These are phyloP conservation scores for Anhinga rufa DNA, from an alignment of 2,113 vertebrate genomes.

Conservation along the genomic window DNA sequence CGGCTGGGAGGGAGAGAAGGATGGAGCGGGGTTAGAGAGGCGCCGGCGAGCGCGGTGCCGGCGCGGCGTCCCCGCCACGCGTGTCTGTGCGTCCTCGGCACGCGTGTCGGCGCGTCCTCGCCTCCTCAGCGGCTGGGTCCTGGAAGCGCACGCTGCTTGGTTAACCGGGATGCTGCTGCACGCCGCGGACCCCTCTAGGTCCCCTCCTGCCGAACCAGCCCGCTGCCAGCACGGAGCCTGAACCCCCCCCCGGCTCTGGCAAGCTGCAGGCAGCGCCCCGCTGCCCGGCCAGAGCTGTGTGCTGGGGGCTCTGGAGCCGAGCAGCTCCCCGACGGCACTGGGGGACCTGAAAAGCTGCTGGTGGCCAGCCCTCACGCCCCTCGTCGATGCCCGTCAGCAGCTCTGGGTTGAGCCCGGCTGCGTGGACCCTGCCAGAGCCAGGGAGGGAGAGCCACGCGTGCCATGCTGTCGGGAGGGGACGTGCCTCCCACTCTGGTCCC, in stretches of 20 bases:
- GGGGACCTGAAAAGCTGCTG: background rate
- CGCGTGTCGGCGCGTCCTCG: background rate
- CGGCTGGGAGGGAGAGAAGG: constrained; percentile 62
- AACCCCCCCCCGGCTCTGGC: background rate
- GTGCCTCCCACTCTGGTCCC: rapidly evolving
- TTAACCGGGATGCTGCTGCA: rapidly evolving
- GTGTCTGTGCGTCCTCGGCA: rapidly evolving
- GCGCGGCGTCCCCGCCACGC: background rate
- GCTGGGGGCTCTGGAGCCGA: too few relatives aligned
- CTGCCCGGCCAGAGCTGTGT: rapidly evolving
- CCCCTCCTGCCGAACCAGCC: background rate
- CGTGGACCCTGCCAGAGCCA: background rate
- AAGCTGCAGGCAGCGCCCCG: background rate
- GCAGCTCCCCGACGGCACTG: rapidly evolving
- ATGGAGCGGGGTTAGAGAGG: background rate
- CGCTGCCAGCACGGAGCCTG: background rate
- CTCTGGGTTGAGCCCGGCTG: background rate
- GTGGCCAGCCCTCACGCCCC: background rate
- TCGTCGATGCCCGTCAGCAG: background rate
- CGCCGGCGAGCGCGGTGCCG: rapidly evolving
- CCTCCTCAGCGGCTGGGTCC: background rate
- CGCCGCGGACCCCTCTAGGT: rapidly evolving
- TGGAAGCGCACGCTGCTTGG: background rate
- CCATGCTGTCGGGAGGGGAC: rapidly evolving
- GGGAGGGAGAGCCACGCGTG: background rate